Conservation (phyloP, 2,113 vertebrate species). For the Rhadina sibilatrix region DNA sequence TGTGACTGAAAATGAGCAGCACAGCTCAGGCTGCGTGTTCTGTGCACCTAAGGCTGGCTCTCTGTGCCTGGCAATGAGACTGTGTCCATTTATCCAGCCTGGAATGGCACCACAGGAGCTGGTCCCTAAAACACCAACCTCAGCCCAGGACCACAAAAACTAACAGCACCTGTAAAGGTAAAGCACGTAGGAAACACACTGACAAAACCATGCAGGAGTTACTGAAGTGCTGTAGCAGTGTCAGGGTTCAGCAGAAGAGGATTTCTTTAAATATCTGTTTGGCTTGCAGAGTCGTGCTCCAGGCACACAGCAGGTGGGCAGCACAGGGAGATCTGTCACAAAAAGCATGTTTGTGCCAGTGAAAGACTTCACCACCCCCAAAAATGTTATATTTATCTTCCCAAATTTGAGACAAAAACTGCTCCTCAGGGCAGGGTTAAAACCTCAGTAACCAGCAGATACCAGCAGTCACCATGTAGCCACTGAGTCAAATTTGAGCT, state of each 20-base stretch:
- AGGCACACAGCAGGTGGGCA: not conserved
- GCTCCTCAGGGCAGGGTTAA: not conserved
- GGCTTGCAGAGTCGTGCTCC: not conserved
- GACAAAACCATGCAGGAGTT: not conserved
- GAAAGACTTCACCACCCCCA: not conserved
- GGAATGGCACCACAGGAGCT: too few species aligned
- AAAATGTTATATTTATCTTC: not conserved
- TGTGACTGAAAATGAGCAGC: not conserved
- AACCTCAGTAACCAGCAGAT: not conserved
- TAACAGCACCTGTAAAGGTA: not conserved
- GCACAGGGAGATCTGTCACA: not conserved
- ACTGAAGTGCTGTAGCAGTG: not conserved
- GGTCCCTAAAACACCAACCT: not conserved
- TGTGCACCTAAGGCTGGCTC: not conserved
- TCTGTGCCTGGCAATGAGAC: accelerated
- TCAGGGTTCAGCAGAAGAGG: not conserved
- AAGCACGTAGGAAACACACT: not conserved
- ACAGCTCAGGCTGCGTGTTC: not conserved
- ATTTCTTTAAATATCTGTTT: not conserved
- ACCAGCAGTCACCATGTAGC: not conserved
- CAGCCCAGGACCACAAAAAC: not conserved
- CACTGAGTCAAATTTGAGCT: not conserved
- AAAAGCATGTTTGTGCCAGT: not conserved
- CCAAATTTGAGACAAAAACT: not conserved
- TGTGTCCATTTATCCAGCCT: not conserved